A percentile compares a stretch with the other conserved stretches of the same genome.
Conservation (phyloP, 1,140 invertebrate genomes). For the Nomia melanderi region DNA sequence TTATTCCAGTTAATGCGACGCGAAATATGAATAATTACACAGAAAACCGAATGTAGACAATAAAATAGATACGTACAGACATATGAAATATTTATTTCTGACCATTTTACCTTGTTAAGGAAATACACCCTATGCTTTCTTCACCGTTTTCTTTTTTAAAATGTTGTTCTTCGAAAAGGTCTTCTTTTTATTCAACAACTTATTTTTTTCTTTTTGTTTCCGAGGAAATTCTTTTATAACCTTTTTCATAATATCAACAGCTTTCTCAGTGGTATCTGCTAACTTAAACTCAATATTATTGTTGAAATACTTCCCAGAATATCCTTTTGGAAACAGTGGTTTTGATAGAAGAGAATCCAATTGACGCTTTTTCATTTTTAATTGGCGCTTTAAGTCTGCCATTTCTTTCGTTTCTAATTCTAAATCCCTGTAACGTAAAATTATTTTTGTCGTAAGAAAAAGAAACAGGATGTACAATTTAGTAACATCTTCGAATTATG, state of each 20-base stretch:
- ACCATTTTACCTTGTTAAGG: conserved; percentile 9
- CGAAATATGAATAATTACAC: neutral
- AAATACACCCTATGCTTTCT: conserved; percentile 43
- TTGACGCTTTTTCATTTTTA: conserved; percentile 83
- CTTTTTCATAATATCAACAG: conserved; percentile 82
- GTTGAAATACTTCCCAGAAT: conserved; percentile 86
- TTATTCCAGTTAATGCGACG: neutral
- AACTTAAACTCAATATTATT: conserved; percentile 69
- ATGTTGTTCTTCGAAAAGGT: conserved; percentile 40
- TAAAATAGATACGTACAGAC: conserved; percentile 29
- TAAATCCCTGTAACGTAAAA: conserved; percentile 63
- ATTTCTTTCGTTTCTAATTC: conserved; percentile 75
- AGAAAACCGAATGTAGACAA: neutral
- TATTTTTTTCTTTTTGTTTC: conserved; percentile 64
- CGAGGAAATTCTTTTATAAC: conserved; percentile 65
- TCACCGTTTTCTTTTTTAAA: conserved; percentile 45
- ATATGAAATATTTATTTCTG: conserved; percentile 7
- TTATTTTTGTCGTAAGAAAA: conserved; percentile 43
- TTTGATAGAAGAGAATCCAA: conserved; percentile 83
- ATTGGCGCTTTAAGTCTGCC: conserved; percentile 71
- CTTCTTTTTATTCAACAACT: conserved; percentile 37
- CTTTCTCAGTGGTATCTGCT: conserved; percentile 75
- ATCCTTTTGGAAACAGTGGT: conserved; percentile 85
- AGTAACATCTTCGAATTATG: neutral
- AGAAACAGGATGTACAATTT: neutral